These are phyloP conservation scores for Cheilosia variabilis DNA, from an alignment of 2,888 invertebrate species.

Conservation along the genomic window DNA sequence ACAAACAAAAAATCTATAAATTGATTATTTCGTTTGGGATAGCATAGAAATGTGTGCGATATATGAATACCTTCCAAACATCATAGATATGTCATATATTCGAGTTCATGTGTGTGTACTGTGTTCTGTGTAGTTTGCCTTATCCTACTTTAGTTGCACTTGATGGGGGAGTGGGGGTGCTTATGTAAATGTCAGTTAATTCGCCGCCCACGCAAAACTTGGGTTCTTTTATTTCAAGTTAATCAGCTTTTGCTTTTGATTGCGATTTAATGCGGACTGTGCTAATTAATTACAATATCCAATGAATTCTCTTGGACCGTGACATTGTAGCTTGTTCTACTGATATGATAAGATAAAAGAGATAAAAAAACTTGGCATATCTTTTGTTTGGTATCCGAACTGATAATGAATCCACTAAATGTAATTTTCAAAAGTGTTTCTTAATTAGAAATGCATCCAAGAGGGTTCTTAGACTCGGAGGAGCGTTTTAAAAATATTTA, in stretches of 20 bases:
- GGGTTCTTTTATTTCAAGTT: constrained; percentile 2
- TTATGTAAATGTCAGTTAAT: constrained; percentile 23
- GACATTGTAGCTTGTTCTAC: not conserved
- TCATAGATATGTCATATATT: not conserved
- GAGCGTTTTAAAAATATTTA: not conserved
- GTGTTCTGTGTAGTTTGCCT: not conserved
- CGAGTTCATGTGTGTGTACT: not conserved
- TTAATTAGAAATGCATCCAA: not conserved
- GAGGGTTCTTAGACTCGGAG: not conserved
- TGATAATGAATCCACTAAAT: not conserved
- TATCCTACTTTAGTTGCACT: not conserved
- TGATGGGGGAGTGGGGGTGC: not conserved
- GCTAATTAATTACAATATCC: constrained; percentile 34
- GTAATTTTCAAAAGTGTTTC: not conserved
- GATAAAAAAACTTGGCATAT: constrained; percentile 8
- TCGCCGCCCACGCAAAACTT: not conserved
- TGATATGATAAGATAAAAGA: constrained; percentile 10
- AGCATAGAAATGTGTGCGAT: constrained; percentile 7
- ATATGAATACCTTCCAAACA: not conserved
- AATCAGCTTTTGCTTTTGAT: constrained; percentile 14
- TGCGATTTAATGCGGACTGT: constrained; percentile 8
- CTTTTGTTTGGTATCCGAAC: constrained; percentile 14
- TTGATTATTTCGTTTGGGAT: constrained; percentile 56
- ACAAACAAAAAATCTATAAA: constrained; percentile 67
- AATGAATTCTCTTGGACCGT: not conserved